Evolutionary conservation across 1,140 invertebrate genomes (phyloP).

Genomic region (Drosophila neocordata): DNA sequence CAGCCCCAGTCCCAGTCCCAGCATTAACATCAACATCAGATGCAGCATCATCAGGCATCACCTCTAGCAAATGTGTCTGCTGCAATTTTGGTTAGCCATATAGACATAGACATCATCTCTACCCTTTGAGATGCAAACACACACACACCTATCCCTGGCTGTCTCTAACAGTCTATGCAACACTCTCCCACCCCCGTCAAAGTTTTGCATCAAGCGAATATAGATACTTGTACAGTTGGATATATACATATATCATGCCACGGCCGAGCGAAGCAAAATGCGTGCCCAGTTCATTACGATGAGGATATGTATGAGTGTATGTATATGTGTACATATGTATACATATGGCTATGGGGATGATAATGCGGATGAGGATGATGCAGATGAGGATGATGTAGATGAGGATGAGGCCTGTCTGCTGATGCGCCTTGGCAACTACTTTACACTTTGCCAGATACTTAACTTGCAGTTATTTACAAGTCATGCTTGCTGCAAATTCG

Average conservation of each 20-base stretch:
- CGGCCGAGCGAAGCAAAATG: constrained; percentile 75
- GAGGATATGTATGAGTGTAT: constrained; percentile 13
- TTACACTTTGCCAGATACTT: constrained; percentile 82
- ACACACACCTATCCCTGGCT: not conserved
- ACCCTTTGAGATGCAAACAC: not conserved
- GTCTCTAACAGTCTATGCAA: too few relatives aligned
- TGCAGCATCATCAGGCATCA: constrained; percentile 16
- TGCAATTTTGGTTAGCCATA: constrained; percentile 30
- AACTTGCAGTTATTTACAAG: constrained; percentile 82
- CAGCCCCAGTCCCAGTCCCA: not conserved
- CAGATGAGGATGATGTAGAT: constrained; percentile 11
- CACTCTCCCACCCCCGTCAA: too few relatives aligned
- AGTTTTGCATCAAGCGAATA: not conserved
- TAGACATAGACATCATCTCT: constrained; percentile 33
- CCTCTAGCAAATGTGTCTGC: constrained; percentile 29
- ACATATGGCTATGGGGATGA: constrained; percentile 1
- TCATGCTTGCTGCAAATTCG: constrained; percentile 82
- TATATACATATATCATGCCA: constrained; percentile 78
- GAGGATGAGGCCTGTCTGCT: constrained; percentile 30
- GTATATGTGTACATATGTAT: not conserved
- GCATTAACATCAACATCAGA: not conserved
- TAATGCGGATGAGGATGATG: constrained; percentile 19
- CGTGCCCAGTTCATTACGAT: constrained; percentile 78
- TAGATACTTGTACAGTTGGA: constrained; percentile 2
- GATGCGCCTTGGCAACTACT: constrained; percentile 75